A percentile compares a stretch with the other conserved stretches of the same genome.
These are phyloP conservation scores for Physocephala rufipes DNA, from an alignment of 2,888 invertebrate species.

Conservation along the genomic window DNA sequence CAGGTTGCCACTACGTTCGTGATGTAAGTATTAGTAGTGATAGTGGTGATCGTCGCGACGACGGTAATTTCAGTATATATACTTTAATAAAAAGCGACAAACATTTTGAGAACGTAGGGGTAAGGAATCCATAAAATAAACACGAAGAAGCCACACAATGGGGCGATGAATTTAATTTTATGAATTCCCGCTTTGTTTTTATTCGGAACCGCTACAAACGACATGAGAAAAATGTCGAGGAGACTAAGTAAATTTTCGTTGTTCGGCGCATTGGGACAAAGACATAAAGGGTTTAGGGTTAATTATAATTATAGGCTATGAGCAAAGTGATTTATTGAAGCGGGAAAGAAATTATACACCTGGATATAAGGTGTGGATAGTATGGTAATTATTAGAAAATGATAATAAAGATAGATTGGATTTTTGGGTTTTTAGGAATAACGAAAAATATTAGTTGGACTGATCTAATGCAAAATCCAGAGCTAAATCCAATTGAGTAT, in stretches of 20 bases:
- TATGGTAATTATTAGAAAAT: too few species aligned
- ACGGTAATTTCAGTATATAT: too few species aligned
- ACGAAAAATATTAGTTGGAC: too few species aligned
- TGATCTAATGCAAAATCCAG: too few species aligned
- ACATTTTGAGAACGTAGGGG: too few species aligned
- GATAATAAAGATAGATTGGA: too few species aligned
- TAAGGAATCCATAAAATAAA: not conserved
- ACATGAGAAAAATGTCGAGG: slow-evolving; percentile 6
- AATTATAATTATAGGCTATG: not conserved
- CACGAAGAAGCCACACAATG: slow-evolving; percentile 8
- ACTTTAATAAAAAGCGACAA: too few species aligned
- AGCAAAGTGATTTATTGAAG: not conserved
- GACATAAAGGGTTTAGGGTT: not conserved
- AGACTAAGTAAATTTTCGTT: too few species aligned
- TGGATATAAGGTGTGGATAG: too few species aligned
- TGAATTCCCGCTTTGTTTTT: too few species aligned
- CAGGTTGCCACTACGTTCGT: slow-evolving; percentile 1
- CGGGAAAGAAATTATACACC: not conserved
- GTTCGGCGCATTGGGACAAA: not conserved
- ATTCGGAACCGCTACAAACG: not conserved
- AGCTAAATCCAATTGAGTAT: too few species aligned
- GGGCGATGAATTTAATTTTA: not conserved
- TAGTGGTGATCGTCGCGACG: not conserved
- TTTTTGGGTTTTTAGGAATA: too few species aligned
- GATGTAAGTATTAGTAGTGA: not conserved